Percentiles rank a stretch among this genome's conserved stretches.
Evolutionary conservation across 2,888 invertebrate species (phyloP).

Genomic region (Acleris holmiana): DNA sequence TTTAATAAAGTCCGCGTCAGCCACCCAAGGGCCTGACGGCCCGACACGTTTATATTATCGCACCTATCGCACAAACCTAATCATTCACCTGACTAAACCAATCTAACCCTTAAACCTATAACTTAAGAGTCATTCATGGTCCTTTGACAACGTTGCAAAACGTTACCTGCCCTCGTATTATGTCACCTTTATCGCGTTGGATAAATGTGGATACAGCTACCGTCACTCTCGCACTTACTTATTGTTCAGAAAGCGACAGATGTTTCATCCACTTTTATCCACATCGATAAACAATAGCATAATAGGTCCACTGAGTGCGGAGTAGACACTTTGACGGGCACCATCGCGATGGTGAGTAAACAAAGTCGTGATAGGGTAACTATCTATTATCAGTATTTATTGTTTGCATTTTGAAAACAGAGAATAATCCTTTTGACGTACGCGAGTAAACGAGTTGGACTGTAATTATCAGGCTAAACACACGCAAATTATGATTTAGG

Average conservation of each 20-base stretch:
- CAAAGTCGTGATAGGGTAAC: conserved; percentile 54
- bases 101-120: conserved; percentile 37
- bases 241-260: too few species aligned
- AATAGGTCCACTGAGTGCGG: conserved; percentile 49
- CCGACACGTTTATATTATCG: conserved; percentile 60
- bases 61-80: conserved; percentile 32
- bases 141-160: conserved; percentile 33
- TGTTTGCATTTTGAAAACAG: conserved; percentile 38
- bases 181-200: too few species aligned
- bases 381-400: conserved; percentile 52
- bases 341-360: conserved; percentile 57
- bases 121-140: conserved; percentile 28
- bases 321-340: conserved; percentile 74
- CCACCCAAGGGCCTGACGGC: conserved; percentile 55
- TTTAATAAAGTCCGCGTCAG: conserved; percentile 63
- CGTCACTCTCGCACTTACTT: too few species aligned
- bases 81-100: conserved; percentile 20
- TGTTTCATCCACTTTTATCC: too few species aligned
- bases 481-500: conserved; percentile 5
- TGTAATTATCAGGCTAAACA: conserved; percentile 4
- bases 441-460: conserved; percentile 7
- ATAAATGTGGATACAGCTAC: too few species aligned
- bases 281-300: too few species aligned
- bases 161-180: conserved; percentile 45
- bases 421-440: conserved; percentile 17